These are phyloP conservation scores for Littorina saxatilis DNA, from an alignment of 1,140 invertebrate species.

Conservation along the genomic window DNA sequence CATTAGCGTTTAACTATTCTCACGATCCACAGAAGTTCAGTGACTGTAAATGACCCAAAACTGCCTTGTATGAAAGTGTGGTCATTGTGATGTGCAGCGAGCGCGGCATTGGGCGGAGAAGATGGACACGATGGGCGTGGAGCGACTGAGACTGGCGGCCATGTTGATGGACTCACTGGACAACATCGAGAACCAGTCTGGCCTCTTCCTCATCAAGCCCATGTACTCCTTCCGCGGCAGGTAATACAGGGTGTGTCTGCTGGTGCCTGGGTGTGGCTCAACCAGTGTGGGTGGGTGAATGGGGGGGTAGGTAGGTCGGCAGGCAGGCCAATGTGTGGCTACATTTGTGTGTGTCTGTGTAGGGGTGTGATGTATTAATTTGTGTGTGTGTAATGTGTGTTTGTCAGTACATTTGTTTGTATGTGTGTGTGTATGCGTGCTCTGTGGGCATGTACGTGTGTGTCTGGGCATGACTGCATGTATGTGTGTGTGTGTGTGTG, in stretches of 20 bases:
- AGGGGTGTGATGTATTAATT: too few species aligned
- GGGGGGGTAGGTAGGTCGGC: too few species aligned
- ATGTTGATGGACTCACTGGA: slow-evolving; percentile 71
- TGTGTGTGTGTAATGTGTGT: too few species aligned
- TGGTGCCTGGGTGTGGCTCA: neutral
- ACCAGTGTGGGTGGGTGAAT: neutral
- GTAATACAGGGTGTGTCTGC: slow-evolving; percentile 47
- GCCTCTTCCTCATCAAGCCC: slow-evolving; percentile 75
- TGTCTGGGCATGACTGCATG: too few species aligned
- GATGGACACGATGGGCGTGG: slow-evolving; percentile 68
- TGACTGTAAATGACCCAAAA: neutral
- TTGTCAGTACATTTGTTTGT: too few species aligned
- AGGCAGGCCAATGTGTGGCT: too few species aligned
- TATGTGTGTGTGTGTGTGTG: too few species aligned
- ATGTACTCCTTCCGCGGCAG: slow-evolving; percentile 73
- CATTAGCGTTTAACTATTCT: neutral
- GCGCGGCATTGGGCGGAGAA: slow-evolving; percentile 68
- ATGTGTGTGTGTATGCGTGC: too few species aligned
- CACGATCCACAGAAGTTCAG: neutral
- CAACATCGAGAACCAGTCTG: slow-evolving; percentile 72
- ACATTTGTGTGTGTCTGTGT: too few species aligned
- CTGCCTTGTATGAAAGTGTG: slow-evolving; percentile 32
- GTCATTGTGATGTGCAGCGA: too few species aligned
- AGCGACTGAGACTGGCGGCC: slow-evolving; percentile 66
- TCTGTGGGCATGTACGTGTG: too few species aligned